Evolutionary conservation across 2,888 invertebrate genomes (phyloP).

Genomic region (Bombylius discolor): DNA sequence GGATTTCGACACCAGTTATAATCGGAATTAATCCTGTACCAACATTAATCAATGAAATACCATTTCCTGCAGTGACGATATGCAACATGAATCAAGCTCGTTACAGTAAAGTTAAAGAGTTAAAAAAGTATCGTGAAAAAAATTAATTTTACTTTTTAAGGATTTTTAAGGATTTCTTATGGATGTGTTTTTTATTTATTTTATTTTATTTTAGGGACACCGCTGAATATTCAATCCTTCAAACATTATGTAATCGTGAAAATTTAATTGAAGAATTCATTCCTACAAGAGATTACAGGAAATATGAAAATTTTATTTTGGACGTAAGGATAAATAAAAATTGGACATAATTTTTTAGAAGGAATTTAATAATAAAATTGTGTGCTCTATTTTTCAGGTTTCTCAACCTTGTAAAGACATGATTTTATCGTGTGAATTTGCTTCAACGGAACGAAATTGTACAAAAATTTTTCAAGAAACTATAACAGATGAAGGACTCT

Average conservation of each 20-base stretch:
- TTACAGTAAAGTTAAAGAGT: constrained; percentile 44
- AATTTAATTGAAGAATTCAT: background rate
- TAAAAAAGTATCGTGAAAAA: constrained; percentile 18
- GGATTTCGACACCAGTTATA: constrained; percentile 60
- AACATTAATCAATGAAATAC: constrained; percentile 51
- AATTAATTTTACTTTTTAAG: too few relatives aligned
- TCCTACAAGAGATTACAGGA: constrained; percentile 21
- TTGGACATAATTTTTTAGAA: too few relatives aligned
- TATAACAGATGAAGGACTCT: constrained; percentile 70
- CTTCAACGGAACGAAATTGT: constrained; percentile 46
- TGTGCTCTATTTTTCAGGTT: constrained; percentile 38
- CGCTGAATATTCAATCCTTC: constrained; percentile 22
- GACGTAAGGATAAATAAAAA: constrained; percentile 1
- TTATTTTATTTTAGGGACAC: constrained; percentile 6
- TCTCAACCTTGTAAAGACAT: constrained; percentile 61
- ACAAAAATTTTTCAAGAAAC: constrained; percentile 56
- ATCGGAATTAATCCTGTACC: constrained; percentile 61
- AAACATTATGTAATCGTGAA: constrained; percentile 23
- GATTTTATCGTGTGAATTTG: constrained; percentile 55
- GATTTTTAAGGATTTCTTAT: background rate
- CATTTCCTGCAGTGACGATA: constrained; percentile 72
- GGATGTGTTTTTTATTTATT: background rate
- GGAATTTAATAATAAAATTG: too few relatives aligned
- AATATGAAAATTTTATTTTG: constrained; percentile 21
- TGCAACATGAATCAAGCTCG: constrained; percentile 74